Evolutionary conservation across 1,140 invertebrate genomes (phyloP), one percentile per base, ranked within the genome.

Genomic region (Drosophila parabipectinata): DNA sequence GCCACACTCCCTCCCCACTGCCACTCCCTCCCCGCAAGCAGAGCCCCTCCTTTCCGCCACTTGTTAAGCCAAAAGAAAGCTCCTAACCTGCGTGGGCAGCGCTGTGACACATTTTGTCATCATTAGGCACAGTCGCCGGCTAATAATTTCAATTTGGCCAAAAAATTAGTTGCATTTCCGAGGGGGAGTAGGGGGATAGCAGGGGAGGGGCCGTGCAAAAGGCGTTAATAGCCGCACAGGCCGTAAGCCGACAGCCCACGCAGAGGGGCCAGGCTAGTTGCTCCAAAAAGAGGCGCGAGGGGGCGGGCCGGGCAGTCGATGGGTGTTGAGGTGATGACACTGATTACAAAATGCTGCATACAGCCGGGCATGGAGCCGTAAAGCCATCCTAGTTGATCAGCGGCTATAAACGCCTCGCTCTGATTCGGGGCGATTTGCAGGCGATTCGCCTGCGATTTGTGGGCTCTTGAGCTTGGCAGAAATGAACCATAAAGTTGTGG

Each of bases 71-170:
- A 21, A 74, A 84, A 85, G 83, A 88, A 85, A 85, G 74, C 69
- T 30, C 54, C 54, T 28, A 28, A 12, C 34, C 50, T 39, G 85
- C 66, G 87, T 90, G 79, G 87, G 87, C 77, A 63, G 79, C 79
- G 62, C 61, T 90, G 76, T 90, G 87, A 90, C 87, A 90, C 82
- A 90, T 90, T 90, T 90, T 90, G 82, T 90, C 87, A 90, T 90
- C 87, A 90, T 90, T 90, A 90, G 87, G 68, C 78, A 79, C 87
- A 88, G 83, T 88, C 84, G 84, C 79, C 80, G 84, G 79, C 79
- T 89, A 89, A 88, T 88, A 88, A 88, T 88, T 88, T 88, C 79
- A 88, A 88, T 88, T 88, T 88, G 72, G 83, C 83, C 76, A 88
- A 87, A 82, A 83, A 87, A 88, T 85, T 85, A 88, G 83, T 48